These are phyloP conservation scores for Drosophila sechellia DNA, from an alignment of 1,140 invertebrate species.

Conservation along the genomic window DNA sequence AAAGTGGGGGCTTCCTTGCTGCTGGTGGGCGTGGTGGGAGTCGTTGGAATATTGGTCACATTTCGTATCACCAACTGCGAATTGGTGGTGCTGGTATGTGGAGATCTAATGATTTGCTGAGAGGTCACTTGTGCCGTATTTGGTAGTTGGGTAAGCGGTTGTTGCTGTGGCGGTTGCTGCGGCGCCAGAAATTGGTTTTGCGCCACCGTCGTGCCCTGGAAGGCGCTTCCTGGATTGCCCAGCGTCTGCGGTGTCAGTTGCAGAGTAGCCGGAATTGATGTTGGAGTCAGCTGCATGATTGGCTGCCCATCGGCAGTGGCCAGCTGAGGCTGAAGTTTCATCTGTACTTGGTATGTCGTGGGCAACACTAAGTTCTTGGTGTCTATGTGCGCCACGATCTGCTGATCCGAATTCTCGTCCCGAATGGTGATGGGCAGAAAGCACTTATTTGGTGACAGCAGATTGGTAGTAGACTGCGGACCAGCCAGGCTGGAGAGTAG, in stretches of 20 bases:
- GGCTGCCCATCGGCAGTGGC: conserved; percentile 81
- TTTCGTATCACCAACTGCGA: conserved; percentile 63
- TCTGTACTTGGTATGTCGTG: conserved; percentile 83
- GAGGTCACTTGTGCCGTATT: conserved; percentile 56
- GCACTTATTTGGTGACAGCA: conserved; percentile 82
- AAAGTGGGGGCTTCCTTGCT: conserved; percentile 36
- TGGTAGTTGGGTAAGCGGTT: conserved; percentile 19
- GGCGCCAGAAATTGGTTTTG: conserved; percentile 53
- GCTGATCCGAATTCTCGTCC: conserved; percentile 82
- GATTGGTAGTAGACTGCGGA: conserved; percentile 34
- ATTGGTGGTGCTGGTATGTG: conserved; percentile 22
- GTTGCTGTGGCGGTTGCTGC: conserved; percentile 27
- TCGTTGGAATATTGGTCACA: conserved; percentile 13
- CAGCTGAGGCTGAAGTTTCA: conserved; percentile 82
- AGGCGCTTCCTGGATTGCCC: conserved; percentile 38
- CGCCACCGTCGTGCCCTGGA: conserved; percentile 44
- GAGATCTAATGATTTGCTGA: conserved; percentile 67
- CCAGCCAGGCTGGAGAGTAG: conserved; percentile 56
- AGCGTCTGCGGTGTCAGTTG: conserved; percentile 69
- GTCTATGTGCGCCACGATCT: conserved; percentile 83
- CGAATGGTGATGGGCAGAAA: conserved; percentile 82
- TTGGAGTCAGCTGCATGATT: conserved; percentile 78
- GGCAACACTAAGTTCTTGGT: conserved; percentile 81
- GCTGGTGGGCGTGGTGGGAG: conserved; percentile 11
- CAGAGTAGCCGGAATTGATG: conserved; percentile 79